Conservation (phyloP, 2,888 invertebrate genomes). For the Pharmacophagus antenor region DNA sequence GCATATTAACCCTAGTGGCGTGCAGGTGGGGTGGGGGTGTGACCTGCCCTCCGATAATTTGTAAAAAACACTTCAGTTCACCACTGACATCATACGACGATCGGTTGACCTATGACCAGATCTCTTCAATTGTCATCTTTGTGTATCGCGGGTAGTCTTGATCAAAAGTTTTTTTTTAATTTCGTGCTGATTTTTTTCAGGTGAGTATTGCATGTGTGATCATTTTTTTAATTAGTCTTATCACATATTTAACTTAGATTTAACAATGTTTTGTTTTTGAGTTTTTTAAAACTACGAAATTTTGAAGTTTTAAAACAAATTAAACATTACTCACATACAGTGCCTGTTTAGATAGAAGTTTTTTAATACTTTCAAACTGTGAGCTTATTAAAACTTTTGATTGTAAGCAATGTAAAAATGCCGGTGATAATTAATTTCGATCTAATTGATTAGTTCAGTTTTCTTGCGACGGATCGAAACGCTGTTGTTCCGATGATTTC, state of each 20-base stretch:
- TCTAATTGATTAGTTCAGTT: not conserved
- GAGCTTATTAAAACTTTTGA: not conserved
- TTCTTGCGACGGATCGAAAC: constrained; percentile 4
- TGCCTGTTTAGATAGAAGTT: too few relatives aligned
- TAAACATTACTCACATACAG: too few relatives aligned
- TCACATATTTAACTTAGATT: not conserved
- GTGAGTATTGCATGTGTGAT: constrained; percentile 25
- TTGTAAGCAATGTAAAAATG: too few relatives aligned
- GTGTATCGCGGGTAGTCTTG: constrained; percentile 36
- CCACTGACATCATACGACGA: constrained; percentile 63
- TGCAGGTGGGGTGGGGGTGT: constrained; percentile 62
- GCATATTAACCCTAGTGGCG: constrained; percentile 62
- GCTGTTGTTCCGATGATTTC: constrained; percentile 53
- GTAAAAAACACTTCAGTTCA: constrained; percentile 67
- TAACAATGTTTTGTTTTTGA: not conserved
- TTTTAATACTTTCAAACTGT: too few relatives aligned
- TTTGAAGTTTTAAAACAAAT: not conserved
- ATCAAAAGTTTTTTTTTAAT: constrained; percentile 10
- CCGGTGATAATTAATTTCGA: too few relatives aligned
- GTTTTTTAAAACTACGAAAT: not conserved
- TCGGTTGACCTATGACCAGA: constrained; percentile 64
- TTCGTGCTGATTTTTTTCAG: constrained; percentile 31
- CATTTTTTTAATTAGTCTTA: not conserved
- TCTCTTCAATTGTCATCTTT: constrained; percentile 49
- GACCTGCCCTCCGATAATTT: constrained; percentile 65